Evolutionary conservation across 92 coral and sea anemone species (phyloP).

Genomic region (Nematostella vectensis): DNA sequence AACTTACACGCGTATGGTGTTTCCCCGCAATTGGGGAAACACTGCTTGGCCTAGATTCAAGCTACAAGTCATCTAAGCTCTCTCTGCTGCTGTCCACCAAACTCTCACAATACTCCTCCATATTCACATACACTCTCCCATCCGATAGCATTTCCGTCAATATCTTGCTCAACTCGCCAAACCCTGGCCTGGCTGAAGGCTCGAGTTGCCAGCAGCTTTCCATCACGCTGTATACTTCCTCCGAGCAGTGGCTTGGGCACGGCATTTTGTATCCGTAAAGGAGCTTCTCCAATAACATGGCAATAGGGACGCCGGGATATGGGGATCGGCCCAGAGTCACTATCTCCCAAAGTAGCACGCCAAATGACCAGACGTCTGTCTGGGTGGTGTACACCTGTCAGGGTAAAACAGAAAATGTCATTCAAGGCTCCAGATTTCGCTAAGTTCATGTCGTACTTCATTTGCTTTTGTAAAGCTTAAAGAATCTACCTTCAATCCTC

Average conservation of each 20-base stretch:
- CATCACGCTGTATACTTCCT: conserved; percentile 55
- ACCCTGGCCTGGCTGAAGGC: conserved; percentile 45
- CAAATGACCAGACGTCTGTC: conserved; percentile 68
- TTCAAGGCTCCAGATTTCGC: too few relatives aligned
- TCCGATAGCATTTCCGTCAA: conserved; percentile 38
- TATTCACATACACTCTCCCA: conserved; percentile 41
- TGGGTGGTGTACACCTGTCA: conserved; percentile 29
- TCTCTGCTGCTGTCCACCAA: neutral
- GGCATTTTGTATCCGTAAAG: conserved; percentile 51
- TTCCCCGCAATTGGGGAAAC: too few relatives aligned
- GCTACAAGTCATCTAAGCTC: neutral
- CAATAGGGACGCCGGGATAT: conserved; percentile 47
- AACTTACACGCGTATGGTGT: too few relatives aligned
- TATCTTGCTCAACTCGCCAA: conserved; percentile 37
- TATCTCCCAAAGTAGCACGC: conserved; percentile 60
- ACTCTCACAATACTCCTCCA: neutral
- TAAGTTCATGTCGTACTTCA: too few relatives aligned
- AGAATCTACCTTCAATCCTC: too few relatives aligned
- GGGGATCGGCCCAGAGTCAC: conserved; percentile 62
- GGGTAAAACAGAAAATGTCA: too few relatives aligned
- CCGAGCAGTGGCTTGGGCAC: conserved; percentile 52
- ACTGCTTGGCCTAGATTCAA: too few relatives aligned
- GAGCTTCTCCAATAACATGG: conserved; percentile 36
- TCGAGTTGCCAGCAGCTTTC: conserved; percentile 56
- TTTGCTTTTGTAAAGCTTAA: too few relatives aligned